Conservation (phyloP, 2,797 vertebrate genomes). For the Lates japonicus region DNA sequence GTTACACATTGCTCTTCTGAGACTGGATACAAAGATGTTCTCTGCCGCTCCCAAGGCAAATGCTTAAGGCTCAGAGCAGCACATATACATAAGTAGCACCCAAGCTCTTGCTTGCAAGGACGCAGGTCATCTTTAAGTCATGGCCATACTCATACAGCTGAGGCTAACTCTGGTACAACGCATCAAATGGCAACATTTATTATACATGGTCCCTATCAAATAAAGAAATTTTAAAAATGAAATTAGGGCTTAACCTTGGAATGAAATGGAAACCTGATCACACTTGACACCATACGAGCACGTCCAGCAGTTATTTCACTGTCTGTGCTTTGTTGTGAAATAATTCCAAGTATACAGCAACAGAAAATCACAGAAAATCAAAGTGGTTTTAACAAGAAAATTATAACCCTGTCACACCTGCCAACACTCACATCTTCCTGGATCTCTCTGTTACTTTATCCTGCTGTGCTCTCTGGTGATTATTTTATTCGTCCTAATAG, state of each 20-base stretch:
- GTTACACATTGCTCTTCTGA: conserved; percentile 51
- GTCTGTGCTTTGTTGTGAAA: conserved; percentile 30
- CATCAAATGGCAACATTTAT: too few relatives aligned
- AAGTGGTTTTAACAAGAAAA: conserved; percentile 11
- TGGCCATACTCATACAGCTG: conserved; percentile 28
- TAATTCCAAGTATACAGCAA: conserved; percentile 21
- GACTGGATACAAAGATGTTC: conserved; percentile 51
- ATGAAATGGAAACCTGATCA: conserved; percentile 29
- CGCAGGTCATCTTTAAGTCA: conserved; percentile 42
- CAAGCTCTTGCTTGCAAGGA: conserved; percentile 20
- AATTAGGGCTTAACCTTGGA: conserved; percentile 23
- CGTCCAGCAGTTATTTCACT: neutral
- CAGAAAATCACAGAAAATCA: neutral
- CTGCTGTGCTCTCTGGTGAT: neutral
- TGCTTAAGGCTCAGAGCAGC: conserved; percentile 36
- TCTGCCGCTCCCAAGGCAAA: conserved; percentile 52
- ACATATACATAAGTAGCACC: conserved; percentile 30
- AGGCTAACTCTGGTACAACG: too few relatives aligned
- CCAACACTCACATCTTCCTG: conserved; percentile 19
- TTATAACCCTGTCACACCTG: neutral
- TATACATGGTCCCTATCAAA: too few relatives aligned
- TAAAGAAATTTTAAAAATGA: conserved; percentile 5
- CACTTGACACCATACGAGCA: neutral
- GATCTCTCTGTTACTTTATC: neutral
- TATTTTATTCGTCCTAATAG: neutral